Base-by-base conservation (phyloP, 1,140 invertebrate species). In the Drosophila varians region DNA sequence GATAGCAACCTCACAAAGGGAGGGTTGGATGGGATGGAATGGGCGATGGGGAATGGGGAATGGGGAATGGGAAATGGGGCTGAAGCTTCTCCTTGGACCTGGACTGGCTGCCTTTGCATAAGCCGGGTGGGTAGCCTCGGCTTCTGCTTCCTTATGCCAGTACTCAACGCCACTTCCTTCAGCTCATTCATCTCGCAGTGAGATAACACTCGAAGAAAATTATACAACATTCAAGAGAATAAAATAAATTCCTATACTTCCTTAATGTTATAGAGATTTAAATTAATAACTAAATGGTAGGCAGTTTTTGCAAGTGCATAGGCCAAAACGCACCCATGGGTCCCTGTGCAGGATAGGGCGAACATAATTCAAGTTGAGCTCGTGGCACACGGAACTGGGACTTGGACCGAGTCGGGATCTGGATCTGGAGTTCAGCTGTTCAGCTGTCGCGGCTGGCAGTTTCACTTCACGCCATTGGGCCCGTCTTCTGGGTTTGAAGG, bases 91-190 rank as follows among this genome's bases (percentile, higher is more conserved):
- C 45, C 60, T 43, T 21, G 38, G 16, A 42, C 16, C 53, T 0
- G 60, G 55, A 38, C 55, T 64, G 60, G 60, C 40, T 28, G 60
- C 60, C 40, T 66, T 65, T 66, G 62, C 62, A 66, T 66, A 66
- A 66, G 56, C 48, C 53, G 52, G 26, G 26, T 57, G 54, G 51
- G 72, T 53, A 66, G 60, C 53, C 64, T 57, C 72, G 64, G 79
- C 71, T 84, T 75, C 61, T 76, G 76, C 73, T 87, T 86, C 80
- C 80, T 84, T 84, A 87, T 84, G 80, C 80, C 62, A 86, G 76
- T 84, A 79, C 76, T 84, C 79, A 84, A 84, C 80, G 82, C 76
- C 82, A 86, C 82, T 84, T 84, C 80, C 80, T 78, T 80, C 54
- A 40, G 72, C 79, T 75, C 80, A 86, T 84, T 86, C 80, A 86